phyloP scores from a whole-genome alignment of 1,140 invertebrate species.

The Radopholus similis region DNA sequence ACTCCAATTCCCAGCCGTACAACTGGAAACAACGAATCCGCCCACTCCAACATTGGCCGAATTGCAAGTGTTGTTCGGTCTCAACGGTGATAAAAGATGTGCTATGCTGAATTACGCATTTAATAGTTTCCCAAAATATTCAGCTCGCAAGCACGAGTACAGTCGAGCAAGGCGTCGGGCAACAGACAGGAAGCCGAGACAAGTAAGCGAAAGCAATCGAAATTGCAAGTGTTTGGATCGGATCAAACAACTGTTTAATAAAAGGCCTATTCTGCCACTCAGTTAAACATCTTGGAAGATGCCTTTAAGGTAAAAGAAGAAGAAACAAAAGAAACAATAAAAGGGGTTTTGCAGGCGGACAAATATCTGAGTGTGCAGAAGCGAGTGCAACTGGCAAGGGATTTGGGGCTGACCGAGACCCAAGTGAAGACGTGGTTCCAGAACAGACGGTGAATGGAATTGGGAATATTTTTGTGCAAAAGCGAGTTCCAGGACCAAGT shows the following conservation, averaged over 20 bases:
- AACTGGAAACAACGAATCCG: background rate
- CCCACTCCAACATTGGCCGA: conserved; percentile 18
- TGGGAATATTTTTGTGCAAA: background rate
- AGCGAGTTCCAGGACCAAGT: conserved; percentile 29
- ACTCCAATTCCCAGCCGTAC: too few relatives aligned
- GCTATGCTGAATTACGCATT: background rate
- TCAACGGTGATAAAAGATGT: conserved; percentile 1
- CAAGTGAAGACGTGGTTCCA: conserved; percentile 98
- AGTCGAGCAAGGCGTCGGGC: conserved; percentile 77
- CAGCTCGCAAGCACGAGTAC: conserved; percentile 74
- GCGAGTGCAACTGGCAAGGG: conserved; percentile 83
- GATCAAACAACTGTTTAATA: background rate
- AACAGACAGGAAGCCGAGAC: conserved; percentile 83
- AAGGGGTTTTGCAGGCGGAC: conserved; percentile 71
- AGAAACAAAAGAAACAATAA: conserved; percentile 1
- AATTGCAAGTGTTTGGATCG: background rate
- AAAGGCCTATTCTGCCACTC: conserved; percentile 81
- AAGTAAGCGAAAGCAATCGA: conserved; percentile 60
- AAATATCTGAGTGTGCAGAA: conserved; percentile 92
- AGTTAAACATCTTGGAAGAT: conserved; percentile 79
- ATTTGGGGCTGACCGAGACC: conserved; percentile 81
- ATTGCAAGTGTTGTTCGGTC: conserved; percentile 20
- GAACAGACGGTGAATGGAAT: conserved; percentile 28
- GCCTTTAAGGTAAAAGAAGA: conserved; percentile 79
- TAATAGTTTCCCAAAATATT: conserved; percentile 32